Evolutionary conservation across 2,113 vertebrate genomes (phyloP), one percentile per base, ranked within the genome.

Genomic region (Capricornis sumatraensis): DNA sequence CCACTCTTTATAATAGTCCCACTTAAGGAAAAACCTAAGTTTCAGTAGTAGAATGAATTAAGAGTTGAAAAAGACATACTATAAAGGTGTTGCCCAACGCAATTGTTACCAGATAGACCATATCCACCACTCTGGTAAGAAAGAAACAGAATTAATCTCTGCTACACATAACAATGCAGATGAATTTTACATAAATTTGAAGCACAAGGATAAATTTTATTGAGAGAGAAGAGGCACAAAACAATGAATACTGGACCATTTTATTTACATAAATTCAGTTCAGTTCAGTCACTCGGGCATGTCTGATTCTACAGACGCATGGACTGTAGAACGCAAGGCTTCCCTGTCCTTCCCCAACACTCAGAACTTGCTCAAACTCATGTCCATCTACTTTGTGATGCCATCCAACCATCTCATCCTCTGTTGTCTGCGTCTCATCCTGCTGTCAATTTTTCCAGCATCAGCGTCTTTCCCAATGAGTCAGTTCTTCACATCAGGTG

Each of bases 271-370:
- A 86, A 67, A 86, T 57, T 71, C 64, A 71, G 17, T 36, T 71
- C 64, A 71, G n/a, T 71, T 71, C 17, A 36, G 17, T 36, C 64
- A 67, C 64, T 67, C 4, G 11, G n/a, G n/a, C 2, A 67, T 1
- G 1, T 67, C 8, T 0, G 0, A 36, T 67, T 36, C 16, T 36
- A 67, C 64, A 67, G 33, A 67, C 2, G 1, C 64, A 67, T 21
- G 4, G 17, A 21, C 17, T 36, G n/a, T 36, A 36, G 64, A 4
- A 71, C 4, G 0, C 64, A 36, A 36, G 19, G 33, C 64, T 71
- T 71, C 64, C 17, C n/a, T 36, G n/a, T 71, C 17, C 17, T 71
- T 36, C 4, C 4, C n/a, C 64, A 21, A 71, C 17, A 71, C 64
- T 17, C n/a, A 71, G 64, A 36, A 71, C n/a, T 21, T 36, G 64